phyloP scores from a whole-genome alignment of 2,113 vertebrate genomes.

The Sceloporus tristichus region DNA sequence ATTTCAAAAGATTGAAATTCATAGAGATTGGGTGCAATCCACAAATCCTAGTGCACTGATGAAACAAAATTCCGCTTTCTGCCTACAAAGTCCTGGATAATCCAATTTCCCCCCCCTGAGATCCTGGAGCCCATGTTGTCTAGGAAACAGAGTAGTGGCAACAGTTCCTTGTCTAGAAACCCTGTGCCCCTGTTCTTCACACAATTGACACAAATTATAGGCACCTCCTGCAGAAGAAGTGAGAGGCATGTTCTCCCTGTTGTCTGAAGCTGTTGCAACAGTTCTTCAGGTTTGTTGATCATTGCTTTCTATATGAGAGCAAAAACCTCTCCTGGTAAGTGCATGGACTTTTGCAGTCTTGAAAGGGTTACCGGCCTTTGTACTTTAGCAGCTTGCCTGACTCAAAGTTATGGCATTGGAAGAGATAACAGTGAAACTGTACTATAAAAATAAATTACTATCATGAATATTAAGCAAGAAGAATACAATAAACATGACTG shows the following conservation, averaged over 20 bases:
- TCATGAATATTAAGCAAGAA: slow-evolving; percentile 93
- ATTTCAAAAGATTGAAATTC: neutral
- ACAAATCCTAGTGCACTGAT: neutral
- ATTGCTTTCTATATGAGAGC: neutral
- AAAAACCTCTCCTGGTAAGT: slow-evolving; percentile 30
- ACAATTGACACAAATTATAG: neutral
- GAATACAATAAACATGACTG: slow-evolving; percentile 91
- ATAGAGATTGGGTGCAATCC: neutral
- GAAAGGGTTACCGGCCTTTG: slow-evolving; percentile 81
- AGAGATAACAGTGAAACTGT: slow-evolving; percentile 82
- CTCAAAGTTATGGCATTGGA: slow-evolving; percentile 75
- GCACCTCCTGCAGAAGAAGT: neutral
- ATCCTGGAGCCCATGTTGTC: neutral
- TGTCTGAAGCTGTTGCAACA: too few species aligned
- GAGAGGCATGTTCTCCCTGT: neutral
- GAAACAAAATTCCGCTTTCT: neutral
- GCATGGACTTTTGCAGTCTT: slow-evolving; percentile 73
- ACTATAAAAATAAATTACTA: slow-evolving; percentile 91
- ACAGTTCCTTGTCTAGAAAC: neutral
- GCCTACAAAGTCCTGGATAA: too few species aligned
- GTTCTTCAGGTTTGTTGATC: neutral
- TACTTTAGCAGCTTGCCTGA: slow-evolving; percentile 73
- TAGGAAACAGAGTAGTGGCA: neutral
- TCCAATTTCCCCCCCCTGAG: neutral
- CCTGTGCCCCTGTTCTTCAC: neutral